Evolutionary conservation across 2,797 vertebrate species (phyloP).

Genomic region (Schizopygopsis pylzovi): DNA sequence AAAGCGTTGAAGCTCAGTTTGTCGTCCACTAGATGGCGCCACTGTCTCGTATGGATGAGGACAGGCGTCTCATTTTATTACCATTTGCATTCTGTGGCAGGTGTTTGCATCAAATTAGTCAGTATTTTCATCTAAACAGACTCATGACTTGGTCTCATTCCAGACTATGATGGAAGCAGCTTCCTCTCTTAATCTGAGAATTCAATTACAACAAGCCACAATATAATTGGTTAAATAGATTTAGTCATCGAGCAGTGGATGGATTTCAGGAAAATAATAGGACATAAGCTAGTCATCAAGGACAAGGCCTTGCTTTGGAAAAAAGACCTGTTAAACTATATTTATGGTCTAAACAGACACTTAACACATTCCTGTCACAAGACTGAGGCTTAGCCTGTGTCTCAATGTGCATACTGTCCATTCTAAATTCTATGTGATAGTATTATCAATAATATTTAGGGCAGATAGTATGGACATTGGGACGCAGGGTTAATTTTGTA

Average conservation of each 20-base stretch:
- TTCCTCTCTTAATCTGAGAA: conserved; percentile 28
- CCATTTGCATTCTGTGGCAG: conserved; percentile 18
- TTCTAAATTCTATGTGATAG: too few relatives aligned
- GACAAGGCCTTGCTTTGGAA: conserved; percentile 34
- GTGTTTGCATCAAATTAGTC: conserved; percentile 14
- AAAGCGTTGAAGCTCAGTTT: background rate
- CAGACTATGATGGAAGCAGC: background rate
- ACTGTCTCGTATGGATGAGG: background rate
- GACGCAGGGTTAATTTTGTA: too few relatives aligned
- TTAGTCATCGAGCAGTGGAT: conserved; percentile 57
- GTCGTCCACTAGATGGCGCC: conserved; percentile 33
- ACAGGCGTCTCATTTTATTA: background rate
- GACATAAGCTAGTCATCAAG: conserved; percentile 60
- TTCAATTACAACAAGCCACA: conserved; percentile 61
- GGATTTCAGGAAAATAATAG: conserved; percentile 13
- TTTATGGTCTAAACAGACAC: background rate
- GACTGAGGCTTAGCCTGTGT: too few relatives aligned
- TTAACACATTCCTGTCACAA: background rate
- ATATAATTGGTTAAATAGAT: conserved; percentile 61
- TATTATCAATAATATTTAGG: too few relatives aligned
- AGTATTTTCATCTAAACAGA: conserved; percentile 20
- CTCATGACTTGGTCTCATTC: background rate
- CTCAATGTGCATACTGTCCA: too few relatives aligned
- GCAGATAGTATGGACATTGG: too few relatives aligned
- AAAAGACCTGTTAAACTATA: background rate